These are phyloP conservation scores for Myotis vivesi DNA, from an alignment of 2,797 vertebrate species.

Conservation along the genomic window DNA sequence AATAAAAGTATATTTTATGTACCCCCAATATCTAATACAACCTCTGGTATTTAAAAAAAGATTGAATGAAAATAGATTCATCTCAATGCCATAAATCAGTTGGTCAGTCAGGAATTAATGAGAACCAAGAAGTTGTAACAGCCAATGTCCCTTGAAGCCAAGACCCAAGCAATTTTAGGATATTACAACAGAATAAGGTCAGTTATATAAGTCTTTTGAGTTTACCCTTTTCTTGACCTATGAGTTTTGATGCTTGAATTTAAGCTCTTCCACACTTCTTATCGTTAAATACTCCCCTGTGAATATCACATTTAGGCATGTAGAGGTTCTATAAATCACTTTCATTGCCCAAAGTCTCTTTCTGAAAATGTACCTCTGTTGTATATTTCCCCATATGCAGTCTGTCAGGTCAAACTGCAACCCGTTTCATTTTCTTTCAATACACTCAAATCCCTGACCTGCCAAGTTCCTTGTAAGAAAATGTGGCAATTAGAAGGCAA, in stretches of 20 bases:
- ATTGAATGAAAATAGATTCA: neutral
- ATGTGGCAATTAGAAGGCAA: neutral
- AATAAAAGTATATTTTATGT: neutral
- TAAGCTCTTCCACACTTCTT: neutral
- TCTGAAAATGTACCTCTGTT: conserved; percentile 35
- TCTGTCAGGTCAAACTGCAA: conserved; percentile 52
- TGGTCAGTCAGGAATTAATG: neutral
- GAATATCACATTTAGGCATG: conserved; percentile 32
- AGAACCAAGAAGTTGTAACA: neutral
- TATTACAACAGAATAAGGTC: neutral
- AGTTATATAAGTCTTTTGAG: neutral
- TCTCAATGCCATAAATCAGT: neutral
- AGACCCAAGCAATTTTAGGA: neutral
- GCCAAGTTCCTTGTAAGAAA: conserved; percentile 30
- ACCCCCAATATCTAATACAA: neutral
- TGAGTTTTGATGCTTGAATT: conserved; percentile 13
- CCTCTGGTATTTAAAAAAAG: neutral
- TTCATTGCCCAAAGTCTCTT: conserved; percentile 47
- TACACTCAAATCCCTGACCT: conserved; percentile 66
- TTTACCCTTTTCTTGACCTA: conserved; percentile 5
- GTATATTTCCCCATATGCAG: conserved; percentile 34
- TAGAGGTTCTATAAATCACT: conserved; percentile 58
- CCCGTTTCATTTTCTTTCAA: conserved; percentile 51
- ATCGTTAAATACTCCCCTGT: conserved; percentile 32
- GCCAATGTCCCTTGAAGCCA: neutral